Percentiles rank a stretch among this genome's conserved stretches.
These are phyloP conservation scores for Hemithea aestivaria DNA, from an alignment of 2,888 invertebrate species.

Conservation along the genomic window DNA sequence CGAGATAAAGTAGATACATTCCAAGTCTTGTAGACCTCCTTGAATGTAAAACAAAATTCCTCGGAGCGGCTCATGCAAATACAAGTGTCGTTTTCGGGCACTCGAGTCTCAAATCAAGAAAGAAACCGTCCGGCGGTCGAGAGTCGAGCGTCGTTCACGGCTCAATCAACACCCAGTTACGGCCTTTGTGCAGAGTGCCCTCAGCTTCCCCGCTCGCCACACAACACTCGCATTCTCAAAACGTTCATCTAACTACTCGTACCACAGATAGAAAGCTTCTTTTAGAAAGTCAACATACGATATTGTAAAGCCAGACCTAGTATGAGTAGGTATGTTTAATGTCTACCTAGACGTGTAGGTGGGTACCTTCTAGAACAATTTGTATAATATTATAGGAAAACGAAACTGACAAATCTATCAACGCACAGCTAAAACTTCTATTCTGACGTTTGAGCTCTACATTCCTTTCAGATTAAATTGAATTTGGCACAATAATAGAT, in stretches of 20 bases:
- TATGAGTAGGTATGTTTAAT: too few species aligned
- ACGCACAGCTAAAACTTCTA: too few species aligned
- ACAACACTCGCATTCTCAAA: constrained; percentile 49
- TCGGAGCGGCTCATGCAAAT: constrained; percentile 71
- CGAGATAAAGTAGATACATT: constrained; percentile 25
- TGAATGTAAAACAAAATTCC: constrained; percentile 52
- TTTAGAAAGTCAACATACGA: too few species aligned
- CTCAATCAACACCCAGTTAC: constrained; percentile 74
- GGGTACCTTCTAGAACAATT: too few species aligned
- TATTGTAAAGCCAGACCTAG: too few species aligned
- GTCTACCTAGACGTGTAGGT: too few species aligned
- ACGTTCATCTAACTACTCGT: constrained; percentile 25
- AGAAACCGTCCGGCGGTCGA: constrained; percentile 61
- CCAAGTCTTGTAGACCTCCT: constrained; percentile 35
- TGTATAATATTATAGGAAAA: too few species aligned
- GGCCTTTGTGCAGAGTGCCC: constrained; percentile 65
- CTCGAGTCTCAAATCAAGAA: constrained; percentile 76
- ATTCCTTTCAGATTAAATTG: too few species aligned
- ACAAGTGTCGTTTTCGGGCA: constrained; percentile 72
- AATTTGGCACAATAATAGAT: too few species aligned
- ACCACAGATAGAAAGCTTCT: too few species aligned
- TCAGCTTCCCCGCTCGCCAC: constrained; percentile 51
- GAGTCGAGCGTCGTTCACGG: constrained; percentile 70
- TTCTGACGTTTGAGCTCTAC: too few species aligned
- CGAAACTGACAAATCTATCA: too few species aligned